phyloP scores from a whole-genome alignment of 2,113 vertebrate genomes.

The Calcarius ornatus region DNA sequence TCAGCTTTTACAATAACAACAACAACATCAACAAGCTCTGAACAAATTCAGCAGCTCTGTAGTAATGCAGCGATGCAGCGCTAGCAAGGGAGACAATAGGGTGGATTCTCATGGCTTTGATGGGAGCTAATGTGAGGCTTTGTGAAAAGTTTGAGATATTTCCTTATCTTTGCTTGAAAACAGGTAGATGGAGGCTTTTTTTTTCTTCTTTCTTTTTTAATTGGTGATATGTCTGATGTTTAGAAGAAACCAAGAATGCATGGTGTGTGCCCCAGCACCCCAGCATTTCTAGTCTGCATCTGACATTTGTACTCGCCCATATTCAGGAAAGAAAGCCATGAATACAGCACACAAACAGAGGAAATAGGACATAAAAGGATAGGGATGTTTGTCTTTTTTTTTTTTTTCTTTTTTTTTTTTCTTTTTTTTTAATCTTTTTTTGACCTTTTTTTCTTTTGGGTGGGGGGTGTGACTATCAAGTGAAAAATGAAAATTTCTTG shows the following conservation, averaged over 20 bases:
- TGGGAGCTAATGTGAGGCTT: not conserved
- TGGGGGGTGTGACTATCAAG: not conserved
- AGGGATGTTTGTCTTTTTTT: not conserved
- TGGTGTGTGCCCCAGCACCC: not conserved
- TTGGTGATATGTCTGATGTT: not conserved
- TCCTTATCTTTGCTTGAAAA: not conserved
- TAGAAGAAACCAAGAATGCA: not conserved
- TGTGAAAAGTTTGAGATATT: not conserved
- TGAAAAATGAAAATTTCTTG: not conserved
- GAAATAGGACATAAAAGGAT: not conserved
- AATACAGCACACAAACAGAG: not conserved
- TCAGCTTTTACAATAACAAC: slow-evolving; percentile 70
- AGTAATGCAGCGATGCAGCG: not conserved
- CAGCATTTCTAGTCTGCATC: not conserved
- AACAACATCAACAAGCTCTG: slow-evolving; percentile 46
- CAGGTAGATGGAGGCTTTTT: not conserved
- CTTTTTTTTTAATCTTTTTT: not conserved
- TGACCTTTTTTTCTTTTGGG: not conserved
- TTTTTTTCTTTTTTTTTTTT: not conserved
- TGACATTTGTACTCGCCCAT: not conserved
- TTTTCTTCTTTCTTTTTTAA: not conserved
- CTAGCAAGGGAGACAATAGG: slow-evolving; percentile 27
- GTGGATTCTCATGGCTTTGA: not conserved
- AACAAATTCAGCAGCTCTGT: not conserved
- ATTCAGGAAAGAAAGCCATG: not conserved